Evolutionary conservation across 1,140 invertebrate species (phyloP).

Genomic region (Drosophila nigromelanica): DNA sequence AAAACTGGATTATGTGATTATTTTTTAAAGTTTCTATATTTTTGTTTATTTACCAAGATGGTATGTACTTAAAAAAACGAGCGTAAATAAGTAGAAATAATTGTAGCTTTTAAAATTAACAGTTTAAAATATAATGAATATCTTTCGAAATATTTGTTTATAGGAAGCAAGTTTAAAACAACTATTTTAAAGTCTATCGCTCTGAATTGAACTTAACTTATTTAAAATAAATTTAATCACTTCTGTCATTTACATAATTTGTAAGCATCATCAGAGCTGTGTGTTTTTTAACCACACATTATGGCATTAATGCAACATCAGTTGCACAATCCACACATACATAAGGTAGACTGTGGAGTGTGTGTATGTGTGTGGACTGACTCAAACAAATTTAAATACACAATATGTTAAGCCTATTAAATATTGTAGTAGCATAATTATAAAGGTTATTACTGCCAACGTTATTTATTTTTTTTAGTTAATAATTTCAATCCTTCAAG

Average conservation of each 20-base stretch:
- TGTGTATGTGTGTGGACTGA: conserved; percentile 24
- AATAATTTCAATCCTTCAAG: conserved; percentile 63
- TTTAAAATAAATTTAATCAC: not conserved
- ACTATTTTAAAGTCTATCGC: not conserved
- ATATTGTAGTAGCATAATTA: conserved; percentile 59
- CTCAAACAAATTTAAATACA: conserved; percentile 58
- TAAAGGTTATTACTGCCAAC: conserved; percentile 49
- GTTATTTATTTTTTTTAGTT: conserved; percentile 45
- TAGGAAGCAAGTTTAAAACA: not conserved
- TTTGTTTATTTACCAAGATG: too few relatives aligned
- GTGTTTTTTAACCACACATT: too few relatives aligned
- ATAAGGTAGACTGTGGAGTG: conserved; percentile 2
- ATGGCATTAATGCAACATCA: too few relatives aligned
- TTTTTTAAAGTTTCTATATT: too few relatives aligned
- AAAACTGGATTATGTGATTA: too few relatives aligned
- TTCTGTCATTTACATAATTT: too few relatives aligned
- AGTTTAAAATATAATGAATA: too few relatives aligned
- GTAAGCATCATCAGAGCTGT: too few relatives aligned
- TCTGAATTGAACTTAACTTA: not conserved
- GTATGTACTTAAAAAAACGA: too few relatives aligned
- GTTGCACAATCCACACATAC: too few relatives aligned
- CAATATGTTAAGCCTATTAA: conserved; percentile 63
- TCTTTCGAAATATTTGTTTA: not conserved
- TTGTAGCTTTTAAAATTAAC: too few relatives aligned
- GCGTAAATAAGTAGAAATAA: too few relatives aligned